Evolutionary conservation across 2,113 vertebrate genomes (phyloP), one percentile per base, ranked within the genome.

Genomic region (Seriola aureovittata): DNA sequence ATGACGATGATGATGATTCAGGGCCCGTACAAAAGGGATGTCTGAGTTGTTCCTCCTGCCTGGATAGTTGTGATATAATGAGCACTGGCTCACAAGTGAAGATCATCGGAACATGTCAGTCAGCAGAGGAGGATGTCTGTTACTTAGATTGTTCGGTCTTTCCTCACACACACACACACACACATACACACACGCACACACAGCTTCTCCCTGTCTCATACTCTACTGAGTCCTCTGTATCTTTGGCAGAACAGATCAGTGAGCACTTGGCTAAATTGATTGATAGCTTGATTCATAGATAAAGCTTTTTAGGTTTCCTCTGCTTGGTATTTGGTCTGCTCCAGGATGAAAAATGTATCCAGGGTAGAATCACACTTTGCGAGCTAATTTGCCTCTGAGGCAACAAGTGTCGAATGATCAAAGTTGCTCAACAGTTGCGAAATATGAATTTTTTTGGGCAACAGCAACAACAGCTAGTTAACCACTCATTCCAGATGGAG

Each of bases 121-220:
- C 66, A 60, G 38, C 58, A 42, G 40, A 55, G 52, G 44, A 81
- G 69, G 71, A 85, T n/a, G 75, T 80, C 57, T 80, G 71, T 62
- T 84, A 6, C 48, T 63, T 52, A 23, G 29, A 52, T 59, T 66
- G 29, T 48, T 70, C 19, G 14, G 38, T 29, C 52, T 73, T 10
- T 54, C 16, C 25, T 58, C 36, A 70, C 36, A 78, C 68, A 25
- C 4, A 17, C 50, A 67, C 40, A 42, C 40, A 42, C 52, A 68
- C 68, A 78, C 8, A 62, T 42, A 42, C 54, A 55, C 21, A 23
- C 44, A 67, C 34, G 60, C 40, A 25, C 63, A 57, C 11, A 83
- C 21, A 29, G 29, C 62, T 58, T 71, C 58, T 55, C 65, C 57
- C 36, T 57, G 2, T 78, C 60, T 72, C 29, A 36, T 64, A 29